Base-by-base conservation (phyloP, 30 jellyfish, hydroid and myxozoan genomes). In the Pseudorhiza aurosa region DNA sequence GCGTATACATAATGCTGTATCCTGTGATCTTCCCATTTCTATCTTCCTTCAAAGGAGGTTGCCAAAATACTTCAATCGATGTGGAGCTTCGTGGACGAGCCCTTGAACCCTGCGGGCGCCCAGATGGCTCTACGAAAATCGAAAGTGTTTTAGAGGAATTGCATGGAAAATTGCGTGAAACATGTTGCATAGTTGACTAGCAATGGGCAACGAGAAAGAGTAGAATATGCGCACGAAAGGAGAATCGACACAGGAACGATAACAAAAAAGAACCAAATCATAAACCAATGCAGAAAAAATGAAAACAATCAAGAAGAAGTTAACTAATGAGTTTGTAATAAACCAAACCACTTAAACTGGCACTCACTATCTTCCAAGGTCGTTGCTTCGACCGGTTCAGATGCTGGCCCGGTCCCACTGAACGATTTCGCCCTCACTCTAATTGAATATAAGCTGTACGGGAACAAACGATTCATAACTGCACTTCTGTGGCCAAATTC, bases 11-110 rank as follows among this genome's bases (percentile, higher is more conserved):
- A 43, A 94, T 59, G 22, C 70, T 82, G 68, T 94, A 94, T 1
- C 92, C 91, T 44, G 81, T 42, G 49, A 94, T 81, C 5, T 73
- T 58, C 15, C 96, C 96, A 53, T 94, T 94, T 36, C 53, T 97
- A 63, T 71, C 88, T 1, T 72, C 68, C 36, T 28, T 68, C 37
- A 75, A 70, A 11, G 99, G 99, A 7, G 96, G 95, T 17, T 82
- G 89, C 97, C 97, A 94, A 63, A 72, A 75, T 1, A 94, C 96
- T 62, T 87, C 96, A 17, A 94, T 70, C 18, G 96, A 69, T 57
- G 91, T 81, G 4, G 99, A 88, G 50, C 97, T 83, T 45, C 87
- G 82, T 36, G 97, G 97, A 8, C 80, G 84, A 14, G 95, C 99
- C 7, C 94, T 68, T 17, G 91, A 89, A 51, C 90, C 86, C 35